Evolutionary conservation across 2,888 invertebrate genomes (phyloP).

Genomic region (Ferdinandea cuprea): DNA sequence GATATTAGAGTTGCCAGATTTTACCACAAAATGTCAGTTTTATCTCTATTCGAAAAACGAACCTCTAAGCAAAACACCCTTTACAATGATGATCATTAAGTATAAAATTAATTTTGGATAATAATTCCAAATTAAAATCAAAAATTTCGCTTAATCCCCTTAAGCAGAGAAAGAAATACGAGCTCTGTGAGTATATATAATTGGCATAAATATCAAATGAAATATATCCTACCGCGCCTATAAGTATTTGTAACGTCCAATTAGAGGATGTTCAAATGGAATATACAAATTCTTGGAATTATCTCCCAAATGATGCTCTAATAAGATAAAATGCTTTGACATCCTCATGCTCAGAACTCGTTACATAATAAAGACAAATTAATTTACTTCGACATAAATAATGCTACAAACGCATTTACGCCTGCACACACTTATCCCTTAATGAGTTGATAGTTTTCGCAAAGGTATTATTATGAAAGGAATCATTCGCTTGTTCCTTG

Average conservation of each 20-base stretch:
- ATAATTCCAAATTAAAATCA: background rate
- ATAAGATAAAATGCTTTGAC: too few relatives aligned
- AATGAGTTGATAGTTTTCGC: background rate
- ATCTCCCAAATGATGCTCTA: background rate
- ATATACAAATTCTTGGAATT: background rate
- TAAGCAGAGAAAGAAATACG: background rate
- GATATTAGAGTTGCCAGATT: too few relatives aligned
- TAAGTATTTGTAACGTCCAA: background rate
- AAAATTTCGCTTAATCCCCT: background rate
- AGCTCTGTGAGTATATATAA: too few relatives aligned
- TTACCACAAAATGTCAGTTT: too few relatives aligned
- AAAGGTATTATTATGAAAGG: background rate
- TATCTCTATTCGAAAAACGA: too few relatives aligned
- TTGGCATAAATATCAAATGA: background rate
- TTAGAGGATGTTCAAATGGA: background rate
- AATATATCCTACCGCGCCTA: background rate
- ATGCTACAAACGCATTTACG: background rate
- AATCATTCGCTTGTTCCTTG: background rate
- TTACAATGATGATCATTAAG: too few relatives aligned
- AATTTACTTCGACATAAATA: background rate
- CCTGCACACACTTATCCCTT: background rate
- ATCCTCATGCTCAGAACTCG: background rate
- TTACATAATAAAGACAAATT: conserved; percentile 2
- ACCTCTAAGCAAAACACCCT: too few relatives aligned
- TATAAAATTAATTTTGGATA: too few relatives aligned